Base-by-base conservation (phyloP, 2,888 invertebrate species). In the Steromphala cineraria region DNA sequence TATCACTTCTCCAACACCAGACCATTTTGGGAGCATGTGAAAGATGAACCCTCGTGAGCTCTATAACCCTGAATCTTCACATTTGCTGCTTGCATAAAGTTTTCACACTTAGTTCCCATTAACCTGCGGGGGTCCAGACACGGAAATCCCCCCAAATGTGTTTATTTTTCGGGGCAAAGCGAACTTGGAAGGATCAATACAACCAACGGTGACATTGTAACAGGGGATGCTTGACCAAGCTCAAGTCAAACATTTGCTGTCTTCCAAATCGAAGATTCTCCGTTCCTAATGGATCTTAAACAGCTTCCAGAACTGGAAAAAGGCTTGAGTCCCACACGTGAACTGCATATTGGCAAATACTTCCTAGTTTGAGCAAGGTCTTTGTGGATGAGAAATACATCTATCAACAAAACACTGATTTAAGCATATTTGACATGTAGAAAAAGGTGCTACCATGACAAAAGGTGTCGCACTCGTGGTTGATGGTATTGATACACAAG, bases 141-240 rank as follows among this genome's bases (percentile, higher is more conserved):
- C 71, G 71, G 71, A 71, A 71, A 71, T 71, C 71, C 71, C 71
- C 46, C 71, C 71, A 40, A 71, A 71, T 71, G 71, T 71, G 71
- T 71, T 71, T 71, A 36, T 71, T 71, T 71, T 71, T 71, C 71
- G 40, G 71, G 71, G 71, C 71, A 71, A 40, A 71, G 71, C 36
- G 71, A 71, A 71, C 71, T 40, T 19, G 36, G 40, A 40, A 40
- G 40, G 71, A 71, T 71, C 71, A 71, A 71, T 71, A 71, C 31
- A 28, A 19, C 71, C 28, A 71, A 71, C 36, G 71, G 71, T 71
- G 71, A 71, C 71, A 71, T 40, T 71, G 71, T 71, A 71, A 71
- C 71, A 19, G 15, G 71, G 31, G 71, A 31, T 31, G 71, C 40
- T 36, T 71, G 71, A 36, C 40, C 71, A 71, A 71, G n/a, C 36